Evolutionary conservation across 2,888 invertebrate species (phyloP), one percentile per base, ranked within the genome.

Genomic region (Coleophora flavipennella): DNA sequence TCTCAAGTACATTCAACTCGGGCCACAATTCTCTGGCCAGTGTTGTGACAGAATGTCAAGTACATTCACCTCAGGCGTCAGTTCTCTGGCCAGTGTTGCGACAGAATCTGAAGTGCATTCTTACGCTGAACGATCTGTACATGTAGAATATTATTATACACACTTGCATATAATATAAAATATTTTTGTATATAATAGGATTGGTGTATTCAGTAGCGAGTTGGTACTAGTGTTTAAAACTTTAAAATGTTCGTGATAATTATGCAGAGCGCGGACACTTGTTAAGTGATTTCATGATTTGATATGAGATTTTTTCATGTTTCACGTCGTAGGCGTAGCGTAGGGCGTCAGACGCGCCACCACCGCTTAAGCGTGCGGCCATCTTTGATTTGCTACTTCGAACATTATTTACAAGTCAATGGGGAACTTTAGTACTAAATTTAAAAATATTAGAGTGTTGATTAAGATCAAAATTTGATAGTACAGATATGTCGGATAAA

Each of bases 101-200:
- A 74, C 79, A 66, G n/a, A n/a, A n/a, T n/a, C n/a, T n/a, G n/a
- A n/a, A n/a, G n/a, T n/a, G n/a, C n/a, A n/a, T n/a, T n/a, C n/a
- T n/a, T n/a, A n/a, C n/a, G n/a, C n/a, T n/a, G n/a, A n/a, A n/a
- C n/a, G n/a, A n/a, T 31, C 4, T n/a, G 46, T 46, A 49, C 44
- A 52, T 66, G 64, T 67, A 72, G 68, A 70, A 53, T 65, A 71
- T 65, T 68, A 70, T 62, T 73, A 75, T 76, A 77, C 72, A 79
- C 77, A 69, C 75, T 62, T 67, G 69, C 79, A 74, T 74, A 75
- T 71, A 72, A 61, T 67, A 66, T 61, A 53, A 58, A 62, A 62
- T 66, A 76, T 76, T 76, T 84, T 84, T 84, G 83, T 84, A 71
- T 83, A 83, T 78, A 68, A 67, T 80, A 77, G 75, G 69, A 68